phyloP scores from a whole-genome alignment of 2,888 invertebrate genomes.

The Drosophila peninsularis region DNA sequence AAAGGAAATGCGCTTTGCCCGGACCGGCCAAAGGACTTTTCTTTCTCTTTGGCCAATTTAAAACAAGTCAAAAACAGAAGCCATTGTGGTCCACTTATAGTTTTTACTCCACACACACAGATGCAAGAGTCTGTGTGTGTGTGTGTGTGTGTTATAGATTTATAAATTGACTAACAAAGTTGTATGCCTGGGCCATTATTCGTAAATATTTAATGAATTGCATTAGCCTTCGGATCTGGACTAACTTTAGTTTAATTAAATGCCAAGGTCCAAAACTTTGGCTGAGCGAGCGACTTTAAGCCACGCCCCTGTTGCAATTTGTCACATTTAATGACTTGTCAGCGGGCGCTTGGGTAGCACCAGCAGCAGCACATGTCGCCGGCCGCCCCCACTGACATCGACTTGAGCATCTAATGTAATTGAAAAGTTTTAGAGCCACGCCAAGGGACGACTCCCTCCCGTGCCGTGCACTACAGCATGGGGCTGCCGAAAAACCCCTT shows the following conservation, averaged over 20 bases:
- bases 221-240: constrained; percentile 58
- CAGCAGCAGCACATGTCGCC: constrained; percentile 58
- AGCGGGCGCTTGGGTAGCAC: constrained; percentile 62
- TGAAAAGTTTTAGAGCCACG: constrained; percentile 68
- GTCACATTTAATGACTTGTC: constrained; percentile 78
- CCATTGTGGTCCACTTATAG: constrained; percentile 32
- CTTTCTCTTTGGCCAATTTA: constrained; percentile 30
- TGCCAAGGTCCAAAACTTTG: constrained; percentile 59
- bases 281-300: constrained; percentile 49
- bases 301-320: constrained; percentile 65
- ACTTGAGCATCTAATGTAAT: constrained; percentile 73
- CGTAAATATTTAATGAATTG: constrained; percentile 75
- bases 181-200: constrained; percentile 52
- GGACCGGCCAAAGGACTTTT: constrained; percentile 9
- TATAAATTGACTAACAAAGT: constrained; percentile 47
- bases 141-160: constrained; percentile 22
- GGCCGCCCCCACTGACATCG: constrained; percentile 34
- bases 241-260: constrained; percentile 74
- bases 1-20: constrained; percentile 10
- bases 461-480: background rate
- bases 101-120: background rate
- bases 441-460: constrained; percentile 19
- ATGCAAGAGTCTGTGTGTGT: background rate
- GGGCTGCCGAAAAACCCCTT: constrained; percentile 1
- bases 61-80: constrained; percentile 38